Percentiles rank a stretch among this genome's conserved stretches.
These are phyloP conservation scores for Ramphastos sulfuratus DNA, from an alignment of 2,113 vertebrate genomes.

Conservation along the genomic window DNA sequence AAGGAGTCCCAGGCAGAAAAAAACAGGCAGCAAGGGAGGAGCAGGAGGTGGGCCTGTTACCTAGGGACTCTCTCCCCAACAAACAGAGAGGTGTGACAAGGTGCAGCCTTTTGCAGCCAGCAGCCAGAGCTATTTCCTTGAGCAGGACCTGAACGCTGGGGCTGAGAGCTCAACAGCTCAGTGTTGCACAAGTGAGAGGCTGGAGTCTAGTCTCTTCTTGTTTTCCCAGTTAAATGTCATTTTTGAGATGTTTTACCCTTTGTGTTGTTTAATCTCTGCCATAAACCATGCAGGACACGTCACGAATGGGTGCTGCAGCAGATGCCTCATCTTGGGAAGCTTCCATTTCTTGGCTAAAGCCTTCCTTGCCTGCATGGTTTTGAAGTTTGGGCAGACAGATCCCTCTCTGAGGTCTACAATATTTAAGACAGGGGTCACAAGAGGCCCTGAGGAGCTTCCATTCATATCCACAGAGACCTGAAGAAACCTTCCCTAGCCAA, in stretches of 20 bases:
- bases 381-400: background rate
- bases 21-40: background rate
- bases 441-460: background rate
- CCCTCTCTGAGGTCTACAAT: background rate
- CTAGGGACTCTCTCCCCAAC: background rate
- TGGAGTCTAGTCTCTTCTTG: constrained; percentile 61
- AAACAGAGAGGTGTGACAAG: constrained; percentile 40
- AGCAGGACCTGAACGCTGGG: background rate
- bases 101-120: background rate
- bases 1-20: background rate
- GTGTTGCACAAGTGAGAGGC: constrained; percentile 18
- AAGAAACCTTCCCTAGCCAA: constrained; percentile 36
- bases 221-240: constrained; percentile 35
- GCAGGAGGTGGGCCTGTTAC: constrained; percentile 12
- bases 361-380: background rate
- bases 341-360: constrained; percentile 1
- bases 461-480: constrained; percentile 29
- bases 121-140: constrained; percentile 6
- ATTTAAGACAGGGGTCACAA: background rate
- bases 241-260: constrained; percentile 50
- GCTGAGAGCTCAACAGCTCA: background rate
- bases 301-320: background rate
- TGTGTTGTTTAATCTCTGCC: constrained; percentile 57
- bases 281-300: background rate
- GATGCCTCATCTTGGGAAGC: background rate